These are phyloP conservation scores for Podiceps cristatus DNA, from an alignment of 2,113 vertebrate species.

Conservation along the genomic window DNA sequence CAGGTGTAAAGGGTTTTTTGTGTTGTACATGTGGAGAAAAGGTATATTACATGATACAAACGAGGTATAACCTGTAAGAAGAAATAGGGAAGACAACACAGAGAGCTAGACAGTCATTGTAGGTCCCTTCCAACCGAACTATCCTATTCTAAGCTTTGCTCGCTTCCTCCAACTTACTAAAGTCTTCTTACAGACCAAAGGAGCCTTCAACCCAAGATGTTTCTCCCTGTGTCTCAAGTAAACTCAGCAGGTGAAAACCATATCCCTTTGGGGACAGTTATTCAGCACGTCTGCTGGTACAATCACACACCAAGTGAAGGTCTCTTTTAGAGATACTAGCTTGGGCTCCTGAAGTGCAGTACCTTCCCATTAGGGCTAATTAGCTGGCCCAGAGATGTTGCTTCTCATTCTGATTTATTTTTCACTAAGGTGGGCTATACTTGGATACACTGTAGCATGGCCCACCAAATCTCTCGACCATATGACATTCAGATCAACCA, in stretches of 20 bases:
- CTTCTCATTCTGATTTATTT: neutral
- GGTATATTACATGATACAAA: neutral
- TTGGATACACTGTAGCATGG: neutral
- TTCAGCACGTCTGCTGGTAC: neutral
- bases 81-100: neutral
- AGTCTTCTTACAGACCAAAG: neutral
- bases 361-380: neutral
- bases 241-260: neutral
- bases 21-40: neutral
- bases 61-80: neutral
- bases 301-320: neutral
- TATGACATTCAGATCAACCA: neutral
- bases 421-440: neutral
- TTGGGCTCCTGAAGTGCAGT: neutral
- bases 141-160: neutral
- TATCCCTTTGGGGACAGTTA: neutral
- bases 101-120: neutral
- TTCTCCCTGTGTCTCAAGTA: neutral
- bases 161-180: neutral
- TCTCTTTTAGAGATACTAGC: neutral
- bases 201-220: neutral
- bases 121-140: neutral
- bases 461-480: neutral
- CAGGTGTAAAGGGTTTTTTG: neutral
- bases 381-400: neutral